Evolutionary conservation across 2,113 vertebrate species (phyloP), one percentile per base, ranked within the genome.

Genomic region (Mola mola): DNA sequence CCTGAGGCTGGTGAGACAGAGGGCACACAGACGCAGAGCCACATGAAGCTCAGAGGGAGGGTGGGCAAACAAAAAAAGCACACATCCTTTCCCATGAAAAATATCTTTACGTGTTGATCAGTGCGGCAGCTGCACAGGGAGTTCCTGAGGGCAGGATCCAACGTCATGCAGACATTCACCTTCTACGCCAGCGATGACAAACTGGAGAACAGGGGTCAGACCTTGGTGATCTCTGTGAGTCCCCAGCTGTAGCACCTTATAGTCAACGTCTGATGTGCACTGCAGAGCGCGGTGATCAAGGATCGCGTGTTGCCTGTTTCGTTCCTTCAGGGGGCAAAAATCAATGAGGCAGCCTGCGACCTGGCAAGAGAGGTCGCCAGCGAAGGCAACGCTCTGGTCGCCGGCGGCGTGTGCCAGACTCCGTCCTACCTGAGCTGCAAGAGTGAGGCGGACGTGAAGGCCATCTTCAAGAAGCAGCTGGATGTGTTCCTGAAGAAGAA

Each of bases 181-280:
- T 99, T 99, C 87, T 99, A 99, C n/a, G 96, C 96, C 37, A 98
- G 95, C 57, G 96, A 99, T 15, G 97, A 99, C 84, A 99, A 99
- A 83, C 91, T 99, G 79, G 94, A 96, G 89, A 99, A 99, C 92
- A 93, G 97, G 22, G 97, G 97, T 42, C 7, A 31, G 34, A 26
- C 21, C 13, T 21, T 51, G n/a, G n/a, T n/a, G n/a, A n/a, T n/a
- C n/a, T n/a, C n/a, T n/a, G n/a, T n/a, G n/a, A n/a, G n/a, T n/a
- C n/a, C n/a, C n/a, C n/a, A n/a, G n/a, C n/a, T n/a, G n/a, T n/a
- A n/a, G n/a, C n/a, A n/a, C n/a, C n/a, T n/a, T n/a, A n/a, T n/a
- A n/a, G n/a, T n/a, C n/a, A n/a, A n/a, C n/a, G n/a, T n/a, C n/a
- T n/a, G n/a, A n/a, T n/a, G n/a, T n/a, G n/a, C n/a, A n/a, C n/a